Evolutionary conservation across 2,797 vertebrate species (phyloP).

Genomic region (Perodicticus potto): DNA sequence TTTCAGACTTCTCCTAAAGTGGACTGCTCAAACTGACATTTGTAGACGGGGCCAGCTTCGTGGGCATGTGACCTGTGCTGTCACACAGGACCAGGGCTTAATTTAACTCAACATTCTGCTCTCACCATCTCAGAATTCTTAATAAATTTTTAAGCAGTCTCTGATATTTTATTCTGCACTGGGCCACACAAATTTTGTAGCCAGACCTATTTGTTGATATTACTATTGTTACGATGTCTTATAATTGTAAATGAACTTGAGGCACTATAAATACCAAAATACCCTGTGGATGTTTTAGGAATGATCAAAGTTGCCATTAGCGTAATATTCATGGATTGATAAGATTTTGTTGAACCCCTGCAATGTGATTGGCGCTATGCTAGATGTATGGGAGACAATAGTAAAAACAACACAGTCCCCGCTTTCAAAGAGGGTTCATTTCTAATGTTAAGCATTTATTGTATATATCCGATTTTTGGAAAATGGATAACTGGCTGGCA

Average conservation of each 20-base stretch:
- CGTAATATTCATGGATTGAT: not conserved
- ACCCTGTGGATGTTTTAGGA: not conserved
- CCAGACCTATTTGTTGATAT: not conserved
- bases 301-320: not conserved
- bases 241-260: not conserved
- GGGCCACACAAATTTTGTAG: not conserved
- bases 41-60: not conserved
- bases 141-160: not conserved
- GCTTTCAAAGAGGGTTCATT: not conserved
- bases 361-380: not conserved
- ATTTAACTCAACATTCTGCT: not conserved
- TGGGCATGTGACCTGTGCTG: not conserved
- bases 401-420: not conserved
- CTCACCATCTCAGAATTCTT: not conserved
- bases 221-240: not conserved
- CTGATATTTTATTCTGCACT: not conserved
- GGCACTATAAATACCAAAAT: conserved; percentile 25
- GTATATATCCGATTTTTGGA: not conserved
- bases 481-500: not conserved
- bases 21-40: not conserved
- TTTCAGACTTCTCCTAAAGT: not conserved
- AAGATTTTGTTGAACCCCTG: not conserved
- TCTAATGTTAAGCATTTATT: not conserved
- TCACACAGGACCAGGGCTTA: not conserved
- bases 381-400: not conserved